Evolutionary conservation across 2,888 invertebrate species (phyloP), one percentile per base, ranked within the genome.

Genomic region (Phasia obesa): DNA sequence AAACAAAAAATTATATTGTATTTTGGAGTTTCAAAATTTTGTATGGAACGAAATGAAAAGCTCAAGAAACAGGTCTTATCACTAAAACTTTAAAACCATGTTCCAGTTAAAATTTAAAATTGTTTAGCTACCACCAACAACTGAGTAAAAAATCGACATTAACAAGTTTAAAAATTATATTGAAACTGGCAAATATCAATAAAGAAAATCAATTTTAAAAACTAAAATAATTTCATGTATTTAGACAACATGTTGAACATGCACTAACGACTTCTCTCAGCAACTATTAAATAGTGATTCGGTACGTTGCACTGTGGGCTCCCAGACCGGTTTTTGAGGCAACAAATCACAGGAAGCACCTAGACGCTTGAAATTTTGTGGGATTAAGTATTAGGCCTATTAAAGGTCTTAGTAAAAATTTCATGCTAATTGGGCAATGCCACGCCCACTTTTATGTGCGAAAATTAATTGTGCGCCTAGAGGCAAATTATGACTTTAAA

Each of bases 61-160:
- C 4, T 11, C 1, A 60, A 44, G 11, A 38, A 49, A 27, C 47
- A 21, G 3, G 21, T 6, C 73, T 77, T 77, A 77, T 77, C 67
- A 73, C 62, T 62, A 21, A 55, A 62, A 55, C 77, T 71, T 77
- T 81, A 73, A 57, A 77, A 77, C 55, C 38, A 49, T 73, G 73
- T 81, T 73, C 75, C 65, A 82, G 69, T 78, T 62, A 73, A 47
- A 49, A 42, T 35, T 73, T 64, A 13, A 27, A 70, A 62, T 38
- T 78, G 27, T 47, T 19, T 15, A 49, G 51, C 17, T 49, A 64
- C n/a, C 42, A n/a, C n/a, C 38, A 57, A 57, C 21, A 49, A 38
- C 13, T 27, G 44, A 55, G 21, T 35, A 27, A 4, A 0, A 19
- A 53, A 47, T 13, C 49, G 42, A 55, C 42, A 31, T 27, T 78